phyloP scores from a whole-genome alignment of 2,888 invertebrate genomes.

The Dermolepida albohirtum region DNA sequence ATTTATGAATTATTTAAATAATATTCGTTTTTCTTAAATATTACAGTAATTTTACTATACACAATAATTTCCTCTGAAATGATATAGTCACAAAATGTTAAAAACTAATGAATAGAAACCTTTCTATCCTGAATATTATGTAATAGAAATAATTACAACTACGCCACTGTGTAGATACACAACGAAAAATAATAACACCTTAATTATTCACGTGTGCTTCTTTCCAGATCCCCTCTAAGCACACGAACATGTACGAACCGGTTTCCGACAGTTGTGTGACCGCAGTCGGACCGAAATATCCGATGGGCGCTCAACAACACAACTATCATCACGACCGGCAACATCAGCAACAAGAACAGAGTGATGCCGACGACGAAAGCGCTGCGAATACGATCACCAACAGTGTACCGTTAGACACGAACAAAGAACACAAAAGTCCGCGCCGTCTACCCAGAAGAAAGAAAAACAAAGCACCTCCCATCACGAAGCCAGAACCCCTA shows the following conservation, averaged over 20 bases:
- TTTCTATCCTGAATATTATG: no score
- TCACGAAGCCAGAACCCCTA: constrained; percentile 27
- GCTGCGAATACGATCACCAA: constrained; percentile 32
- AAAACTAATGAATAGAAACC: no score
- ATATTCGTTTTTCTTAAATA: no score
- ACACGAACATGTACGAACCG: constrained; percentile 62
- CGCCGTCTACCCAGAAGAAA: constrained; percentile 43
- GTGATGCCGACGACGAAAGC: constrained; percentile 53
- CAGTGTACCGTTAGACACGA: constrained; percentile 18
- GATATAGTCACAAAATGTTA: no score
- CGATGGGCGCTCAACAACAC: constrained; percentile 51
- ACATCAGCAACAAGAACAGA: constrained; percentile 46
- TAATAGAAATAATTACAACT: no score
- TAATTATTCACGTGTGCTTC: constrained; percentile 40
- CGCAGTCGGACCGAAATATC: constrained; percentile 52
- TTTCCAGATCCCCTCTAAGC: constrained; percentile 52
- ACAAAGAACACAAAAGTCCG: constrained; percentile 32
- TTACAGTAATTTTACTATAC: no score
- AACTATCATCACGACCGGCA: constrained; percentile 52
- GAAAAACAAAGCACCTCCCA: constrained; percentile 36
- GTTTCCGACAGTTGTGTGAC: constrained; percentile 59
- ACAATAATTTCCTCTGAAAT: no score
- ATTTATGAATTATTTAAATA: no score
- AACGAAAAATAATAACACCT: constrained; percentile 14
- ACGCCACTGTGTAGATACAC: not conserved